Evolutionary conservation across 2,113 vertebrate species (phyloP).

Genomic region (Cichladusa arquata): DNA sequence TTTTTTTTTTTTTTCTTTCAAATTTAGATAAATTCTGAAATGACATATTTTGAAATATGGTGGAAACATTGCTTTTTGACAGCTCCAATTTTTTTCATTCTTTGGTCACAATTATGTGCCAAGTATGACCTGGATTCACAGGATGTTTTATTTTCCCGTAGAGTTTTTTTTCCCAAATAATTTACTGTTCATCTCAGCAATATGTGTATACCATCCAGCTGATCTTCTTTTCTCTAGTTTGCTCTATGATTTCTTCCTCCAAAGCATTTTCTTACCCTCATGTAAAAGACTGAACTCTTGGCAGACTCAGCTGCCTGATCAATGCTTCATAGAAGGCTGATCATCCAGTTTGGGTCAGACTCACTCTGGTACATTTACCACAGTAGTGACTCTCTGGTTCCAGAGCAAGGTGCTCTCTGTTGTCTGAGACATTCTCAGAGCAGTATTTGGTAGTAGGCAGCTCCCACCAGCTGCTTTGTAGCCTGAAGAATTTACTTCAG

Average conservation of each 20-base stretch:
- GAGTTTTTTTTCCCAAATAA: not conserved
- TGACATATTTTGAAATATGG: conserved; percentile 14
- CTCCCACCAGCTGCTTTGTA: not conserved
- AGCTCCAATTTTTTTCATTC: conserved; percentile 18
- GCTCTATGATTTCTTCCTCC: not conserved
- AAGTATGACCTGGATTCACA: conserved; percentile 10
- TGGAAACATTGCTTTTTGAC: conserved; percentile 23
- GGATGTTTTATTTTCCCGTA: not conserved
- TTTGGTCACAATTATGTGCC: conserved; percentile 13
- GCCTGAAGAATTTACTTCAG: not conserved
- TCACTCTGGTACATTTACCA: not conserved
- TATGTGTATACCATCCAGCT: not conserved
- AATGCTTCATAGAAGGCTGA: not conserved
- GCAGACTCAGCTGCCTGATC: not conserved
- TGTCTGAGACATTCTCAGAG: not conserved
- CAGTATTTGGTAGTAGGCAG: not conserved
- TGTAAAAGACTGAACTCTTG: not conserved
- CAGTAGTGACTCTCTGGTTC: not conserved
- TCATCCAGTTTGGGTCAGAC: not conserved
- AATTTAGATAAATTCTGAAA: conserved; percentile 43
- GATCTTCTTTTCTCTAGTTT: not conserved
- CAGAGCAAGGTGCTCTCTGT: not conserved
- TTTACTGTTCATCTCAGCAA: not conserved
- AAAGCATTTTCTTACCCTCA: not conserved
- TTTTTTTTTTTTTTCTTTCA: not conserved